Base-by-base conservation (phyloP, 1,140 invertebrate genomes). In the Chionoecetes opilio region DNA sequence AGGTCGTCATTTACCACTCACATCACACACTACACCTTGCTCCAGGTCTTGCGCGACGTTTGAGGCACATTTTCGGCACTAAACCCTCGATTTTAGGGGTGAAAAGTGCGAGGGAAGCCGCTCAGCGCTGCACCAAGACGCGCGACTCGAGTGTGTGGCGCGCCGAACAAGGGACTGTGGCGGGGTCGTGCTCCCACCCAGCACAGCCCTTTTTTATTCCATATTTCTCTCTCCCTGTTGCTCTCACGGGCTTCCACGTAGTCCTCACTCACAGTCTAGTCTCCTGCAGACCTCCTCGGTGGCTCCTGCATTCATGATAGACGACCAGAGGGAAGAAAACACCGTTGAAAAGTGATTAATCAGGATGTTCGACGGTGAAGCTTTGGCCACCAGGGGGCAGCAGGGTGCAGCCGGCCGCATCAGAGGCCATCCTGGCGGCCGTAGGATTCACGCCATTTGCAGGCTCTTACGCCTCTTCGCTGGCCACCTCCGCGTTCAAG, bases 81-180 rank as follows among this genome's bases (percentile, higher is more conserved):
- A 37, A 46, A 95, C 94, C 94, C 89, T 91, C 75, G 41, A 95
- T 63, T 95, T 92, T 95, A 85, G 90, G 89, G 34, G 90, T 86
- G 89, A 92, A 95, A 95, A 91, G 94, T 31, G 94, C 92, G 90
- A 91, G 94, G 94, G 94, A 95, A 95, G 90, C 82, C 37, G 90
- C 90, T 31, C 35, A 91, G 94, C 94, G 94, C 92, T 53, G 35
- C 94, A 32, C 41, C 94, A 92, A 86, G 90, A 82, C 89, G 94
- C 84, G 75, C 35, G 53, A 92, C 90, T 92, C 89, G 75, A 35
- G 94, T 92, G 94, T 95, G 94, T 95, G 94, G 41, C 63, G 94
- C 94, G 90, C 82, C 84, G 94, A 95, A 95, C 94, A 95, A 95
- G 94, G 94, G 94, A 95, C 90, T 91, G 89, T 95, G 94, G 94